phyloP scores from a whole-genome alignment of 2,888 invertebrate genomes.

The Phyllotreta striolata region DNA sequence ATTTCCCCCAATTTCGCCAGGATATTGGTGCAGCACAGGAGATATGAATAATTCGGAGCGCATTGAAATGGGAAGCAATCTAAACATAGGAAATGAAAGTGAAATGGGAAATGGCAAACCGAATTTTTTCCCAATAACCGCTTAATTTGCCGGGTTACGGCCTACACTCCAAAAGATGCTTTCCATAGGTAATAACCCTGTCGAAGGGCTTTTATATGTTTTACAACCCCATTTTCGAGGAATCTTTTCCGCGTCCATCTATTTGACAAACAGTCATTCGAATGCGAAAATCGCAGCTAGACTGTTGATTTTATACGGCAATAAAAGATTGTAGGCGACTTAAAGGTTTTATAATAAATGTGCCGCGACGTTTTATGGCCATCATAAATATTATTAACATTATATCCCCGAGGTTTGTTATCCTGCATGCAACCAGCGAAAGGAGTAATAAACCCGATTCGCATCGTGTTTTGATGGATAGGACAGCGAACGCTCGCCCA shows the following conservation, averaged over 20 bases:
- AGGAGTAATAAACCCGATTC: neutral
- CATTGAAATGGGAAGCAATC: conserved; percentile 36
- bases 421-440: neutral
- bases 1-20: conserved; percentile 11
- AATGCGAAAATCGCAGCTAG: conserved; percentile 4
- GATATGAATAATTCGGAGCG: conserved; percentile 21
- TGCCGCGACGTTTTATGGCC: neutral
- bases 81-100: conserved; percentile 36
- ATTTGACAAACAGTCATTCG: conserved; percentile 1
- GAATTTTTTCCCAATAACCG: too few species aligned
- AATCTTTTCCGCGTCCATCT: neutral
- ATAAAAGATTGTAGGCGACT: conserved; percentile 1
- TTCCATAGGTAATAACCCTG: too few species aligned
- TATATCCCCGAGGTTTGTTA: neutral
- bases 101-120: conserved; percentile 35
- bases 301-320: conserved; percentile 4
- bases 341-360: conserved; percentile 4
- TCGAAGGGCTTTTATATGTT: neutral
- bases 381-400: conserved; percentile 1
- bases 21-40: conserved; percentile 18
- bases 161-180: too few species aligned
- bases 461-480: too few species aligned
- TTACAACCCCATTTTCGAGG: neutral
- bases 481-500: too few species aligned
- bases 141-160: too few species aligned